A percentile compares a stretch with the other conserved stretches of the same genome.
phyloP scores from a whole-genome alignment of 2,113 vertebrate genomes.

The Podarcis muralis region DNA sequence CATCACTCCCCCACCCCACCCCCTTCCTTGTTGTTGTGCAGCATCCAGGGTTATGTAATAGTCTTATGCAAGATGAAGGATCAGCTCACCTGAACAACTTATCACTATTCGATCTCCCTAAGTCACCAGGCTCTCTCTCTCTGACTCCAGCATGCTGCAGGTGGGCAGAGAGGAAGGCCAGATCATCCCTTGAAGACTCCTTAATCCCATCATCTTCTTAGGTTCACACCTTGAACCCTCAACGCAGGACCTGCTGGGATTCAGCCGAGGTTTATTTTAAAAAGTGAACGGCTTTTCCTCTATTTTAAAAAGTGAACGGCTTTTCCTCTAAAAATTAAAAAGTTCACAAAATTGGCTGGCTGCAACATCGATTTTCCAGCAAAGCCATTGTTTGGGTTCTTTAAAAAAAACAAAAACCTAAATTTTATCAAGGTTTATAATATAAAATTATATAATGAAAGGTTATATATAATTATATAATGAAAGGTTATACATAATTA shows the following conservation, averaged over 20 bases:
- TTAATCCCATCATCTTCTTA: not conserved
- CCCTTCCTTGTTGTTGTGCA: not conserved
- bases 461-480: no score
- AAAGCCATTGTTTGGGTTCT: not conserved
- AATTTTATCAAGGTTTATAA: no score
- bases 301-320: not conserved
- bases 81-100: not conserved
- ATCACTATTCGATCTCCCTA: not conserved
- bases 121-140: not conserved
- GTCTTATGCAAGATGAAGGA: conserved; percentile 4
- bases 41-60: conserved; percentile 3
- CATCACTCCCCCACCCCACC: not conserved
- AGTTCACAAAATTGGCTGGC: not conserved
- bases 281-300: not conserved
- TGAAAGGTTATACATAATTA: no score
- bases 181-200: no score
- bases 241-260: accelerated
- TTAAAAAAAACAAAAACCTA: no score
- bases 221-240: no score
- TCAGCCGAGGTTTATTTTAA: not conserved
- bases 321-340: not conserved
- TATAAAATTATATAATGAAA: no score
- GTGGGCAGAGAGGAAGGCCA: not conserved
- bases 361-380: not conserved
- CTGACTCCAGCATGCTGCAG: not conserved